Base-by-base conservation (phyloP, 2,113 vertebrate species). In the Micromys minutus region DNA sequence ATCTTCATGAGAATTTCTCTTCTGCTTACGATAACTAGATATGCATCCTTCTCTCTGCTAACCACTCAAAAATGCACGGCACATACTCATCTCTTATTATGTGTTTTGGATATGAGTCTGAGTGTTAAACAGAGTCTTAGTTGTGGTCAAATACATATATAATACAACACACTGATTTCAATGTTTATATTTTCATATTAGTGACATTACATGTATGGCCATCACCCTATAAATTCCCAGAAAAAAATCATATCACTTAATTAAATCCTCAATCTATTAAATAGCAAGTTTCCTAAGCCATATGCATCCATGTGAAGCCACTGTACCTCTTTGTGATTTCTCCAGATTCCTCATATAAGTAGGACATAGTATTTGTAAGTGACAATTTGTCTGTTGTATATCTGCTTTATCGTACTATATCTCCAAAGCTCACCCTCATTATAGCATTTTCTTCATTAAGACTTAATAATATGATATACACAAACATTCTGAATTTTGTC, bases 321-420 rank as follows among this genome's bases (percentile, higher is more conserved):
- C 19, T 77, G 2, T 90, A 67, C 17, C 11, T 84, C n/a, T 89
- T 10, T 89, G 85, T 94, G 71, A 76, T 9, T 83, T 3, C 11
- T 55, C 24, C 31, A 36, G 31, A 19, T 69, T 29, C 76, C 13
- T 93, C 39, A 61, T 69, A 0, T 65, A 80, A 79, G 74, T 81
- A 52, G 63, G 65, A 22, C 15, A 72, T 34, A 69, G 17, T 52
- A 65, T 50, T 67, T 86, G 17, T 67, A 52, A 52, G 47, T 69
- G 29, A 45, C 8, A 90, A 47, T 79, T 90, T 80, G 52, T 12
- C 36, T 34, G 61, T 90, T 80, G 50, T 57, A 4, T 61, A 74
- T 52, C 26, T 94, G 67, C 45, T 24, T 91, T 89, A 81, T 89
- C 95, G 90, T 74, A 88, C 80, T 89, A 77, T 84, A 26, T 76